Base-by-base conservation (phyloP, 2,113 vertebrate species). In the Leptosomus discolor region DNA sequence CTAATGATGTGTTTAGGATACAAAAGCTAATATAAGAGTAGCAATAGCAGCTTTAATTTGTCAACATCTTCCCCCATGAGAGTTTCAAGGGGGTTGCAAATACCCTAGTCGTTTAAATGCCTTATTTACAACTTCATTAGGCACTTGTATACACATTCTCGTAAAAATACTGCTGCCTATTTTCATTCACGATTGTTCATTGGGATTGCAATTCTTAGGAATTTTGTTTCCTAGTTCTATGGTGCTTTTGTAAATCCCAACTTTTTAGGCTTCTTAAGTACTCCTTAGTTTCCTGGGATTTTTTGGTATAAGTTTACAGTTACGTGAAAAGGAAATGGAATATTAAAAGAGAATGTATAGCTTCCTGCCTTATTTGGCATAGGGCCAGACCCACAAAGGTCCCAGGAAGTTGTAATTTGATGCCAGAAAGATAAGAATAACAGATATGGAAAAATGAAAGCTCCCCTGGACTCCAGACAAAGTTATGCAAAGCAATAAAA, bases 1-100 rank as follows among this genome's bases (percentile, higher is more conserved):
- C 94, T 96, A 94, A 94, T 95, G 92, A 95, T 88, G 82, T 97
- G 94, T 94, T 97, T 94, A 93, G 90, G 97, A 90, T 90, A 95
- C 90, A 94, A 94, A 92, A 96, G 85, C 88, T 96, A 95, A 92
- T 92, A 67, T 61, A 93, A 88, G 92, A 90, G 74, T 57, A 93
- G 85, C 90, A 88, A 74, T 24, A 94, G 93, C 18, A 11, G 75
- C 88, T 97, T 97, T 95, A 93, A 92, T 97, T 97, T 97, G 94
- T 97, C 94, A 97, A 86, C 90, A 96, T 88, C 85, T 93, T 93
- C 63, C 85, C 91, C 85, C 95, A 37, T 45, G 95, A 90, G 95
- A 94, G 54, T 96, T 96, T 58, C 92, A 67, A 32, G 34, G 94
- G 88, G 67, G 61, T 77, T 95, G 85, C 92, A 92, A 85, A 94